phyloP scores from a whole-genome alignment of 2,888 invertebrate species.

The Oasisia sp. region DNA sequence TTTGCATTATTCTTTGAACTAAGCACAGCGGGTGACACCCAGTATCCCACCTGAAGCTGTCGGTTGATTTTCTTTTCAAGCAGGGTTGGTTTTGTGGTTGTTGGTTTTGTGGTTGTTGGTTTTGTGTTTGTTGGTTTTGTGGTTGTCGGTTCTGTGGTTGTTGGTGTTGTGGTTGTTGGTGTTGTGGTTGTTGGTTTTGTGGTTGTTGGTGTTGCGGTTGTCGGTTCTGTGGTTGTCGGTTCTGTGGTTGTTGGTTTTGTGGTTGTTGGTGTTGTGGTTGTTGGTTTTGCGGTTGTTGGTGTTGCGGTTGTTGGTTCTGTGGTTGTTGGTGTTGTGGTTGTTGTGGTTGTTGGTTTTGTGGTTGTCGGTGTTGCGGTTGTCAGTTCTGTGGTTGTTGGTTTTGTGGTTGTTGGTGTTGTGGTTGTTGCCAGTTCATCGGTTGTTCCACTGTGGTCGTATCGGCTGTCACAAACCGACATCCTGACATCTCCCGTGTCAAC shows the following conservation, averaged over 20 bases:
- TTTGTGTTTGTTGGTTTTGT: not conserved
- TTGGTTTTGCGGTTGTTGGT: not conserved
- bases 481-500: not conserved
- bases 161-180: too few relatives aligned
- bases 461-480: not conserved
- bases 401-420: not conserved
- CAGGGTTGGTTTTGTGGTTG: not conserved
- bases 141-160: not conserved
- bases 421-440: not conserved
- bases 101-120: too few relatives aligned
- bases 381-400: too few relatives aligned
- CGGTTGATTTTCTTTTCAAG: slow-evolving; percentile 35
- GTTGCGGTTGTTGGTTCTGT: not conserved
- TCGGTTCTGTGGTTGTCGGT: too few relatives aligned
- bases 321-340: not conserved
- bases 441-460: not conserved
- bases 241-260: not conserved
- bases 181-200: not conserved
- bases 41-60: slow-evolving; percentile 36
- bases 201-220: not conserved
- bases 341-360: not conserved
- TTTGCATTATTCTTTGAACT: too few relatives aligned
- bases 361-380: too few relatives aligned
- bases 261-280: not conserved
- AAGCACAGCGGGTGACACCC: not conserved